Evolutionary conservation across 2,113 vertebrate species (phyloP).

Genomic region (Microtus ochrogaster): DNA sequence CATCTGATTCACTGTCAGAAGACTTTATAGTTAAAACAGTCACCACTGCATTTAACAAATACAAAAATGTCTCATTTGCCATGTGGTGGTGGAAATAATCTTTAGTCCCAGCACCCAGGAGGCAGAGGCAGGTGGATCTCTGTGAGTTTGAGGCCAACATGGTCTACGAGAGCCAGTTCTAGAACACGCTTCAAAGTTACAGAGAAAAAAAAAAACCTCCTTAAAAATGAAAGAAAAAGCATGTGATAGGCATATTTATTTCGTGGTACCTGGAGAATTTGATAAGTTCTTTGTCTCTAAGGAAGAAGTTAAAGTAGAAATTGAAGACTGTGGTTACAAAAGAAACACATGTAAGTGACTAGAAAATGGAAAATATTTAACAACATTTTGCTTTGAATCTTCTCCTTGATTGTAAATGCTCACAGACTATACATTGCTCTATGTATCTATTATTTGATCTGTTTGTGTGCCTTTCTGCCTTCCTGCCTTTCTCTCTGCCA

Average conservation of each 20-base stretch:
- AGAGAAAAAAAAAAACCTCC: not conserved
- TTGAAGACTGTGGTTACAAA: not conserved
- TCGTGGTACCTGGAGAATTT: conserved; percentile 2
- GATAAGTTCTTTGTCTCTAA: not conserved
- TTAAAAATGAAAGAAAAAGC: not conserved
- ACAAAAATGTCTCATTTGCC: too few species aligned
- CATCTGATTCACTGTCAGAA: not conserved
- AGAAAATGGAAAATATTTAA: not conserved
- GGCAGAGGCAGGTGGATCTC: too few species aligned
- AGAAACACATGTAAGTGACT: not conserved
- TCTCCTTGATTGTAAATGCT: not conserved
- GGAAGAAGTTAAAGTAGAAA: conserved; percentile 25
- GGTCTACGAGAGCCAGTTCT: too few species aligned
- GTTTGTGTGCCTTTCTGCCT: not conserved
- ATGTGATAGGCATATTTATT: not conserved
- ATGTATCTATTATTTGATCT: not conserved
- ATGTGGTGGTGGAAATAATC: too few species aligned
- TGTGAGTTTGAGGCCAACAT: too few species aligned
- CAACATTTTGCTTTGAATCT: not conserved
- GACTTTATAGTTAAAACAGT: not conserved
- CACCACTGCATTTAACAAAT: not conserved
- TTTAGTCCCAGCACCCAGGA: too few species aligned
- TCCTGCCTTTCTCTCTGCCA: not conserved
- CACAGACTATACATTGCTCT: not conserved
- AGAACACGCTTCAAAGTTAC: too few species aligned